These are phyloP conservation scores for Leucozona laternaria DNA, from an alignment of 2,888 invertebrate species.

Conservation along the genomic window DNA sequence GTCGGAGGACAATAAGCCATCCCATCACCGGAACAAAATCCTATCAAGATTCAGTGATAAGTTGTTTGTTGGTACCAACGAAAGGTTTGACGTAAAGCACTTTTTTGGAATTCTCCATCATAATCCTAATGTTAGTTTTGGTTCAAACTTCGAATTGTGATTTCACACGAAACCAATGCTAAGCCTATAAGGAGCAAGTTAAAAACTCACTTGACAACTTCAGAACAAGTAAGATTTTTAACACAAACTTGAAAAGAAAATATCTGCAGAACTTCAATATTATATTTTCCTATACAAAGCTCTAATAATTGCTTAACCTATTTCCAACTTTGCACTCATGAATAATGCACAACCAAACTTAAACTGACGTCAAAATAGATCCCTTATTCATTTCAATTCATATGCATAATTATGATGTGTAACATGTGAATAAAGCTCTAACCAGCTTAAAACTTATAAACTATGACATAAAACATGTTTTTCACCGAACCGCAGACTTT, in stretches of 20 bases:
- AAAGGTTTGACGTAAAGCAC: no score
- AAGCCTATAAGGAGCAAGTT: no score
- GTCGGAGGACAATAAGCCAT: no score
- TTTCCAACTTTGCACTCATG: background rate
- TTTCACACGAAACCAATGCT: no score
- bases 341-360: background rate
- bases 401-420: constrained; percentile 2
- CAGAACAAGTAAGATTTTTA: no score
- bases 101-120: no score
- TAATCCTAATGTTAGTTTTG: no score
- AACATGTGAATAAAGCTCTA: background rate
- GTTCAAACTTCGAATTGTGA: no score
- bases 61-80: no score
- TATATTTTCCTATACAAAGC: background rate
- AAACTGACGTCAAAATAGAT: background rate
- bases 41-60: no score
- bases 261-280: background rate
- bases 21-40: no score
- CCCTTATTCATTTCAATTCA: background rate
- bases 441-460: background rate
- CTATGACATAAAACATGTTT: background rate
- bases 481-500: background rate
- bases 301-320: background rate
- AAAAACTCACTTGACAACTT: no score
- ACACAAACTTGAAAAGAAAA: background rate